These are phyloP conservation scores for Dendrocopos noguchii DNA, from an alignment of 2,113 vertebrate species.

Conservation along the genomic window DNA sequence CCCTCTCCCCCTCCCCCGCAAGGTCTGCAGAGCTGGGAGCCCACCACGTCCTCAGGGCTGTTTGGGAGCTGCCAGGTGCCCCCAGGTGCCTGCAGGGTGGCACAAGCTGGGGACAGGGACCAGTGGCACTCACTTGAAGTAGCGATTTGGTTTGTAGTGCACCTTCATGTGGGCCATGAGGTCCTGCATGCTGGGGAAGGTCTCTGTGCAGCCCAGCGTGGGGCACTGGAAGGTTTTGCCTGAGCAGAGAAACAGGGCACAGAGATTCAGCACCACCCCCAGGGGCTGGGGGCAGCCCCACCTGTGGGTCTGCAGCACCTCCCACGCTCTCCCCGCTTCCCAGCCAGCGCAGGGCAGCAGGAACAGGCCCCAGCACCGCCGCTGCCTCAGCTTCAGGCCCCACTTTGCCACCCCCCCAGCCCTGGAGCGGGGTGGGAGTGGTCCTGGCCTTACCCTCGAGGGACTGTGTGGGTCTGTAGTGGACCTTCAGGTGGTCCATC, in stretches of 20 bases:
- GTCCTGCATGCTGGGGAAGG: slow-evolving; percentile 90
- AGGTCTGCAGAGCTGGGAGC: background rate
- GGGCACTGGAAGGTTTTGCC: slow-evolving; percentile 89
- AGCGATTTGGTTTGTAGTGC: slow-evolving; percentile 95
- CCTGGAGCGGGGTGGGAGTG: accelerated
- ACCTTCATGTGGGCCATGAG: slow-evolving; percentile 91
- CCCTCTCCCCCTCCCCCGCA: accelerated
- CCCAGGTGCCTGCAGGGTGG: background rate
- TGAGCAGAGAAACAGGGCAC: background rate
- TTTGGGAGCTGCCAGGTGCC: background rate
- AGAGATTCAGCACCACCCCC: background rate
- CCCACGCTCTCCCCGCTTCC: accelerated
- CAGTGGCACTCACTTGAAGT: slow-evolving; percentile 86
- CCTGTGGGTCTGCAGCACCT: background rate
- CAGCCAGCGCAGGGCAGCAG: background rate
- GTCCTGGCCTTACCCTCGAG: slow-evolving; percentile 73
- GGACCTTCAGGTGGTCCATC: slow-evolving; percentile 78
- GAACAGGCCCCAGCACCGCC: background rate
- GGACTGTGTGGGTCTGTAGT: slow-evolving; percentile 81
- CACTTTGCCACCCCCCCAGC: background rate
- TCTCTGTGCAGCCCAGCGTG: slow-evolving; percentile 78
- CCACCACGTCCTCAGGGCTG: accelerated
- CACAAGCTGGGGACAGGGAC: accelerated
- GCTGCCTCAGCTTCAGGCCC: background rate
- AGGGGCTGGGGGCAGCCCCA: background rate